Conservation (phyloP, 2,888 invertebrate species). For the Parelbella ahira region DNA sequence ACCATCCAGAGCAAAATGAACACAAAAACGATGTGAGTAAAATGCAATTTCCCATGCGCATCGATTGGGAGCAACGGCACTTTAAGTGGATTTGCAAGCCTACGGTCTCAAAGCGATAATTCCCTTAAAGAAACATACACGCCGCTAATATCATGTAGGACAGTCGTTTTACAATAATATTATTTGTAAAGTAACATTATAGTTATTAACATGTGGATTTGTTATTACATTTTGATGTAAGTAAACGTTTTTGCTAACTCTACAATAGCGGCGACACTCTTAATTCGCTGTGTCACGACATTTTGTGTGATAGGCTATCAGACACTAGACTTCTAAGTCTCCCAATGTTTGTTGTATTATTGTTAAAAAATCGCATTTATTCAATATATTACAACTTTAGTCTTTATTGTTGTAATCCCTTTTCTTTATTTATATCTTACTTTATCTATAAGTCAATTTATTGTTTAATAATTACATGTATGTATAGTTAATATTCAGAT, state of each 20-base stretch:
- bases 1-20: constrained; percentile 22
- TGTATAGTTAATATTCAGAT: too few relatives aligned
- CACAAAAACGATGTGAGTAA: constrained; percentile 12
- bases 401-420: too few relatives aligned
- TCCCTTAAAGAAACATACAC: constrained; percentile 35
- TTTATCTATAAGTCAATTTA: too few relatives aligned
- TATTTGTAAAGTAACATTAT: constrained; percentile 25
- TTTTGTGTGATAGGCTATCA: too few relatives aligned
- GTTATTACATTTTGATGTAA: constrained; percentile 34
- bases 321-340: too few relatives aligned
- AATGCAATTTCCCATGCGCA: constrained; percentile 9
- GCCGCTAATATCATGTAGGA: constrained; percentile 33
- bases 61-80: constrained; percentile 6
- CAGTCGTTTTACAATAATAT: constrained; percentile 32
- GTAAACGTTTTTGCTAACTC: constrained; percentile 30
- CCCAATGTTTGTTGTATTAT: too few relatives aligned
- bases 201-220: constrained; percentile 35
- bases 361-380: too few relatives aligned
- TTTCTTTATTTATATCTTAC: too few relatives aligned
- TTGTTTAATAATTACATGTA: too few relatives aligned
- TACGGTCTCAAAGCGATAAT: constrained; percentile 26
- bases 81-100: constrained; percentile 16
- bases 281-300: too few relatives aligned
- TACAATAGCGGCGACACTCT: constrained; percentile 3
- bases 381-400: background rate